A percentile compares a stretch with the other conserved stretches of the same genome.
These are phyloP conservation scores for Luperina testacea DNA, from an alignment of 2,888 invertebrate genomes.

Conservation along the genomic window DNA sequence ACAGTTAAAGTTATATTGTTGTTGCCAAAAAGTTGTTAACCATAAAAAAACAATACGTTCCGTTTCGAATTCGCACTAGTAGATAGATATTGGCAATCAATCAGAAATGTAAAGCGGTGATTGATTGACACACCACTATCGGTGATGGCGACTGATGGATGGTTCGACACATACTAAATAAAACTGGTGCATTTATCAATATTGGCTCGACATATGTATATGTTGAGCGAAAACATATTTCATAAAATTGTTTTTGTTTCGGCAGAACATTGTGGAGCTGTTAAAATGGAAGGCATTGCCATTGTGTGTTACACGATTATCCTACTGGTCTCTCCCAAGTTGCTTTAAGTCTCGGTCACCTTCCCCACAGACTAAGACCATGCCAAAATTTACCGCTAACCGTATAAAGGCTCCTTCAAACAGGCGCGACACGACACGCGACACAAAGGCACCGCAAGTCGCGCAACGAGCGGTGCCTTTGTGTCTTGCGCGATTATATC, in stretches of 20 bases:
- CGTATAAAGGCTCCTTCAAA: background rate
- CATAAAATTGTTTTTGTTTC: conserved; percentile 12
- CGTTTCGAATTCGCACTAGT: conserved; percentile 27
- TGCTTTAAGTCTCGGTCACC: no score
- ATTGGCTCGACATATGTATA: conserved; percentile 1
- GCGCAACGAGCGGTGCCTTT: no score
- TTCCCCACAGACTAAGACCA: background rate
- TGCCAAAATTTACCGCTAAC: background rate
- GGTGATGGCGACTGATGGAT: conserved; percentile 30
- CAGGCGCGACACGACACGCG: no score
- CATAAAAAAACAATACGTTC: conserved; percentile 2
- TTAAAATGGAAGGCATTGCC: background rate
- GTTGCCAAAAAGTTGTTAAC: background rate
- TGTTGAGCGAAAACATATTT: background rate
- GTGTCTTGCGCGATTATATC: no score
- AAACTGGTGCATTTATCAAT: conserved; percentile 32
- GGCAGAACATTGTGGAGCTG: background rate
- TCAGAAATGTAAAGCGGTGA: conserved; percentile 42
- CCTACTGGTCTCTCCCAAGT: background rate
- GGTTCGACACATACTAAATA: conserved; percentile 35
- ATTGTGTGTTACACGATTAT: background rate
- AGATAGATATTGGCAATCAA: conserved; percentile 38
- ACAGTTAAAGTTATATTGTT: background rate
- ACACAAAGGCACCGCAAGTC: no score
- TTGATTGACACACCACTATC: conserved; percentile 42